Conservation (phyloP, 2,113 vertebrate genomes). For the Erinaceus europaeus region DNA sequence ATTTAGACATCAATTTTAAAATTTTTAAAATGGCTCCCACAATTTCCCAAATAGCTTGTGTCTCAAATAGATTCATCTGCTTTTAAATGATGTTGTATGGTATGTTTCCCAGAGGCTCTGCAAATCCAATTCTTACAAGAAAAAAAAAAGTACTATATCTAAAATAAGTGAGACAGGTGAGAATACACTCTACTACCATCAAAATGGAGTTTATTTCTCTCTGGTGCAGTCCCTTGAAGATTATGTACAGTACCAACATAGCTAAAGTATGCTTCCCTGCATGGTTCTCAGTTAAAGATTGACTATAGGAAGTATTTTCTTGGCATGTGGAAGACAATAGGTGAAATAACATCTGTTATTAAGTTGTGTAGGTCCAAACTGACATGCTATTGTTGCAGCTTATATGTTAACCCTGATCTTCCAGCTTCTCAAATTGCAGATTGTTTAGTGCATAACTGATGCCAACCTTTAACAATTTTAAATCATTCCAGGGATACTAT, state of each 20-base stretch:
- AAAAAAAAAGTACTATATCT: too few species aligned
- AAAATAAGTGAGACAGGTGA: neutral
- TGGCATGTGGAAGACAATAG: neutral
- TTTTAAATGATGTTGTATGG: neutral
- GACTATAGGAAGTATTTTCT: neutral
- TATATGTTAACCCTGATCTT: neutral
- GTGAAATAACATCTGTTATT: neutral
- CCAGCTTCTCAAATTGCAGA: neutral
- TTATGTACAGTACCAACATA: neutral
- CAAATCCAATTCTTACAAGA: neutral
- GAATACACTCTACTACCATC: neutral
- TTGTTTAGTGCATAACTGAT: neutral
- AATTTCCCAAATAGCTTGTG: neutral
- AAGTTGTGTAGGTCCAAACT: neutral
- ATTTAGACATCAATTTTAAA: slow-evolving; percentile 33
- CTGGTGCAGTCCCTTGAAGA: rapidly evolving
- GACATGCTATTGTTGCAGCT: neutral
- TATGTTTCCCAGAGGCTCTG: neutral
- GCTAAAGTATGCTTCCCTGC: neutral
- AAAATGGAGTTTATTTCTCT: neutral
- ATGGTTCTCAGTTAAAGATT: neutral
- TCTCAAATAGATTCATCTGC: neutral
- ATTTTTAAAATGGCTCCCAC: slow-evolving; percentile 18
- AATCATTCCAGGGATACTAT: rapidly evolving
- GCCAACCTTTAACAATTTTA: neutral